phyloP scores from a whole-genome alignment of 2,888 invertebrate species.

The Ophion ellenae region DNA sequence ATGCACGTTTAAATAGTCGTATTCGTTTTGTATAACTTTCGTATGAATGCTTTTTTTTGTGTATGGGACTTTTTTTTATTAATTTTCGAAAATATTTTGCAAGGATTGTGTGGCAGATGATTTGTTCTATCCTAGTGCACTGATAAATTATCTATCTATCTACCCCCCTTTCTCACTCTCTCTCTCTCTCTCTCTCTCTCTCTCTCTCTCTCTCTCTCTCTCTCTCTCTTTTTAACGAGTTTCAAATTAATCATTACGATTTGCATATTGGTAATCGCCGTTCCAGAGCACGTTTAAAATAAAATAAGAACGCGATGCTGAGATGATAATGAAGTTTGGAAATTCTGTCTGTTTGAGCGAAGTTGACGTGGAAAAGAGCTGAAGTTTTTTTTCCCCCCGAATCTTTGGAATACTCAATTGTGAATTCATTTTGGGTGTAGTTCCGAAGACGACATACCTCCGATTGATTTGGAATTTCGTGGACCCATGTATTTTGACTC shows the following conservation, averaged over 20 bases:
- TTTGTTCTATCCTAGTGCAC: not conserved
- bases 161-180: not conserved
- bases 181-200: constrained; percentile 8
- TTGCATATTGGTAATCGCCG: constrained; percentile 73
- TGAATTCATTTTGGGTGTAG: not conserved
- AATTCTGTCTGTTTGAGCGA: not conserved
- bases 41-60: not conserved
- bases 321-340: not conserved
- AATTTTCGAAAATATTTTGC: not conserved
- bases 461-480: too few species aligned
- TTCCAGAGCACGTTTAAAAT: not conserved
- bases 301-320: not conserved
- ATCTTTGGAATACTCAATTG: not conserved
- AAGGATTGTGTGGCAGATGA: not conserved
- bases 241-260: constrained; percentile 81
- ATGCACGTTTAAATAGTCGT: not conserved
- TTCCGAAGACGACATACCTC: too few species aligned
- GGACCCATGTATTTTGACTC: too few species aligned
- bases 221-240: constrained; percentile 70
- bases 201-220: not conserved
- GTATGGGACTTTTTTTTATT: not conserved
- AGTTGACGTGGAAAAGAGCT: too few species aligned
- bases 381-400: too few species aligned
- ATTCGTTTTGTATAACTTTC: not conserved
- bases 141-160: not conserved